Base-by-base conservation (phyloP, 2,113 vertebrate species). In the Scomber colias region DNA sequence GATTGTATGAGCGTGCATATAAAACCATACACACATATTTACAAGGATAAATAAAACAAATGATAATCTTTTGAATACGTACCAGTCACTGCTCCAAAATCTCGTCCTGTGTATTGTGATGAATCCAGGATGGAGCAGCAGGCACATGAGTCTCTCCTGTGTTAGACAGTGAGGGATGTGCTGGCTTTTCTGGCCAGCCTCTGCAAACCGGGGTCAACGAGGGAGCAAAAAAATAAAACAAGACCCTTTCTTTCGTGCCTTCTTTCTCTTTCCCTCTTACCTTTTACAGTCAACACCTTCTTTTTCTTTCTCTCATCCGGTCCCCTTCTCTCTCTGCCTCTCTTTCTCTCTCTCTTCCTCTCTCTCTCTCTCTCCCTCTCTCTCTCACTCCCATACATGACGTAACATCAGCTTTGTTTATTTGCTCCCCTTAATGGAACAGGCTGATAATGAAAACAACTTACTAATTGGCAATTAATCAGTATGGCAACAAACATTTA, bases 331-430 rank as follows among this genome's bases (percentile, higher is more conserved):
- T 85, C 90, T 93, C 88, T 91, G 84, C 82, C 89, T 92, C 88
- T 83, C 81, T 79, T 71, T 83, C 71, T 86, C 77, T 77, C 69
- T 80, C 78, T 82, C 75, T 75, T 63, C 81, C 74, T 66, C 69
- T 86, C 66, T 71, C 27, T 62, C 66, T 65, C 48, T 30, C 54
- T 54, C 35, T 77, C 84, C 71, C 60, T 80, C 87, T 89, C 72
- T 87, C 75, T 57, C 86, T 74, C 84, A 57, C 87, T 62, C 75
- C 64, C 66, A 46, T 46, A 76, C 83, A 85, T 93, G 92, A 95
- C 90, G 90, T 90, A 91, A 84, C 78, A 82, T 64, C 82, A 82
- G 84, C 89, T 93, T 92, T 92, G 88, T 92, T 92, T 91, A 90
- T 90, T 87, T 92, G 84, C 85, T 86, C 48, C 60, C 30, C 85